Evolutionary conservation across 2,797 vertebrate genomes (phyloP), one percentile per base, ranked within the genome.

Genomic region (Lagodon rhomboides): DNA sequence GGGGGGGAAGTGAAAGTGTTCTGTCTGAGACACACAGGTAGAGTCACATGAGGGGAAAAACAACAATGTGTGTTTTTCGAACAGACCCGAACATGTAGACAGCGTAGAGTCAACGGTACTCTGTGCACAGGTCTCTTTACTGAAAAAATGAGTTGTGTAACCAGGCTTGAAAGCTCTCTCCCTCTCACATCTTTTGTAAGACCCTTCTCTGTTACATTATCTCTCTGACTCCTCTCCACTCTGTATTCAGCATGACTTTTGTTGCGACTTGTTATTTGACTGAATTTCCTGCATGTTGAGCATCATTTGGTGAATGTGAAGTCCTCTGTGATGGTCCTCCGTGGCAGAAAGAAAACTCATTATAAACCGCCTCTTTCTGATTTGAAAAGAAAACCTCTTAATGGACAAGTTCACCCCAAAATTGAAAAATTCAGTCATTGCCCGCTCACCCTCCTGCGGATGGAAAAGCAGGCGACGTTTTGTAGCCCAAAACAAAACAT

Each of bases 1-100:
- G 46, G 73, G 41, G 43, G 56, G 68, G 49, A 86, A 84, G 64
- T 59, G 62, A 23, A 25, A 73, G 25, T 9, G 5, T 2, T 4
- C 12, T 27, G 18, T 16, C 51, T 50, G 17, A 47, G 10, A 13
- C 49, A 66, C 12, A 62, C 9, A 27, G 8, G 58, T 22, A 3
- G 12, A 34, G n/a, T 11, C 27, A 44, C 61, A 2, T 23, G 20
- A 34, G 17, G n/a, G n/a, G n/a, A 16, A 16, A 30, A 43, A 7
- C 13, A 0, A 9, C 11, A 55, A 2, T 43, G 54, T 54, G 46
- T 16, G n/a, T n/a, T n/a, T 46, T 49, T 56, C 34, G 18, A 46
- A 11, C 18, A 53, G 15, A 34, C 12, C 25, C n/a, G 64, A 68
- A 43, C 27, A 20, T 2, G 38, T 1, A n/a, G 9, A 27, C 2